Base-by-base conservation (phyloP, 2,888 invertebrate species). In the Drosophila histrio region DNA sequence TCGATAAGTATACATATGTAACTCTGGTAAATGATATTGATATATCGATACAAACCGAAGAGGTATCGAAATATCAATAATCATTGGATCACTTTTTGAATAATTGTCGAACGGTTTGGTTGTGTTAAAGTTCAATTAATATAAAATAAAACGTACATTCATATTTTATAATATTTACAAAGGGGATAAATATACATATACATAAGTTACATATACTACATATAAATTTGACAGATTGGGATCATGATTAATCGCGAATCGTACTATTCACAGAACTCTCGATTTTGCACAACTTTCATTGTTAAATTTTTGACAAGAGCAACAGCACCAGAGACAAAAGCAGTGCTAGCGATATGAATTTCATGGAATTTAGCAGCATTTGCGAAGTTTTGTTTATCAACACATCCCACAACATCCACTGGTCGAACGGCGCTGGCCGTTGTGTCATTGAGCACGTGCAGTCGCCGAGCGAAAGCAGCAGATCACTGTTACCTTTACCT, bases 361-460 rank as follows among this genome's bases (percentile, higher is more conserved):
- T 70, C 72, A 60, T 82, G 75, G 75, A 85, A 82, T 82, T 81
- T 46, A 38, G n/a, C 9, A 34, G 38, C 28, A 50, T 64, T 38
- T 17, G 53, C 17, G 38, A 39, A 26, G 54, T 43, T 57, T 30
- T 17, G 24, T 52, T 72, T 84, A 76, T 73, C 73, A 64, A 50
- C 44, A 58, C 34, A 74, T 65, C 60, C 60, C 70, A 69, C 38
- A 47, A 17, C 30, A 52, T 59, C 47, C 71, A 53, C 41, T 34
- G 49, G 59, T 54, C 28, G 26, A 50, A 59, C 13, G 9, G 2
- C 11, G 17, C 26, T 13, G 32, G 9, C 8, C 28, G 17, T 28
- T 65, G 24, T 26, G 17, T 41, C 66, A 38, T 34, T 34, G 28
- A 21, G 71, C 79, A 79, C 75, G 79, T 79, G 64, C 77, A 34